phyloP scores from a whole-genome alignment of 2,888 invertebrate genomes.

The Drosophila sordidapex region DNA sequence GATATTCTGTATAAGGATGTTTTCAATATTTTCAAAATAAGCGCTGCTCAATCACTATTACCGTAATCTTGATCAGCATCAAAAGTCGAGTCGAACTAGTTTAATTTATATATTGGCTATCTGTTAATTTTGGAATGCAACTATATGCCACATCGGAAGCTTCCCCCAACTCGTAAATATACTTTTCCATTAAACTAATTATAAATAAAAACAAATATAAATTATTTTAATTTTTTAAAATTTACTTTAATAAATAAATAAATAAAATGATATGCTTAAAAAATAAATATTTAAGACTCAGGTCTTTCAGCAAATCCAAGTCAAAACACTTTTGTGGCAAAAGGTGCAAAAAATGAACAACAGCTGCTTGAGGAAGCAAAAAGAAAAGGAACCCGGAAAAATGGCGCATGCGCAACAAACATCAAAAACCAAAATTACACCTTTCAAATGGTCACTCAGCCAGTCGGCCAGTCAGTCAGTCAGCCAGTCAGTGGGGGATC shows the following conservation, averaged over 20 bases:
- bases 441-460: conserved; percentile 72
- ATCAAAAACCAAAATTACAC: conserved; percentile 73
- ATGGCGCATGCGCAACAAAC: conserved; percentile 46
- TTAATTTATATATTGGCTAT: too few species aligned
- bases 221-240: too few species aligned
- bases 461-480: not conserved
- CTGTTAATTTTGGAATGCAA: too few species aligned
- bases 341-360: conserved; percentile 61
- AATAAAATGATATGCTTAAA: not conserved
- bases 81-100: too few species aligned
- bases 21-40: too few species aligned
- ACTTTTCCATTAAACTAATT: too few species aligned
- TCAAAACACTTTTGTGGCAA: conserved; percentile 10
- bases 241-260: not conserved
- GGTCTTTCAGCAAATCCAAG: conserved; percentile 3
- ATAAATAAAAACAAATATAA: too few species aligned
- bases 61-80: too few species aligned
- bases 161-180: too few species aligned
- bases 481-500: conserved; percentile 42
- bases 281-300: not conserved
- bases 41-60: too few species aligned
- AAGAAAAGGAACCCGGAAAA: conserved; percentile 20
- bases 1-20: too few species aligned
- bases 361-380: conserved; percentile 39
- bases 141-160: too few species aligned